Base-by-base conservation (phyloP, 2,888 invertebrate species). In the Chymomyza fuscimana region DNA sequence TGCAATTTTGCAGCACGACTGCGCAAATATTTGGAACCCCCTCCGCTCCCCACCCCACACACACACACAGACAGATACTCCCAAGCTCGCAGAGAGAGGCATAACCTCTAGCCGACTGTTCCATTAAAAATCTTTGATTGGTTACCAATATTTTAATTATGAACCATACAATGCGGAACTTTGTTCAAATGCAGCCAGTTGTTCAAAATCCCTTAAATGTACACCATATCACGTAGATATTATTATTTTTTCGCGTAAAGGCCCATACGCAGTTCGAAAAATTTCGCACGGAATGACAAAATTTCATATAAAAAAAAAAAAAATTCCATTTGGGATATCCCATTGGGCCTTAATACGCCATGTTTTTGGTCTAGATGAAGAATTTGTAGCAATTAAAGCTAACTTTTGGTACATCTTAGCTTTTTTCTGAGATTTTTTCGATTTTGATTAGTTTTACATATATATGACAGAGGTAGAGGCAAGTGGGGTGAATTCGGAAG, bases 141-240 rank as follows among this genome's bases (percentile, higher is more conserved):
- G 88, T 86, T 82, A 88, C 78, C 89, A 86, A 86, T 89, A 89
- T 88, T 89, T 87, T 88, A 86, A 86, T 86, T 86, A 89, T 88
- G 89, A 72, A 56, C 25, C 15, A 54, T 65, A 56, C 36, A 75
- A 72, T 69, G 71, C 73, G 67, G 81, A 72, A 69, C 74, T 76
- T 82, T 82, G 85, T 85, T 50, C 36, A 25, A 50, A 56, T 67
- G 56, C 67, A 67, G 56, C 61, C 67, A 51, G 19, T 51, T 63
- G 63, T 50, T 52, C 29, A 25, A 52, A 63, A 25, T 63, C 52
- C 15, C 51, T 25, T 63, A 52, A 50, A 1, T 12, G 40, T 10
- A 12, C 40, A 12, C 3, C 0, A 46, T 12, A 46, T 3, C 4
- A 46, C 0, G 40, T 12, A 46, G 40, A 46, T 46, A 46, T 1